Base-by-base conservation (phyloP, 1,140 invertebrate species). In the Periplaneta americana region DNA sequence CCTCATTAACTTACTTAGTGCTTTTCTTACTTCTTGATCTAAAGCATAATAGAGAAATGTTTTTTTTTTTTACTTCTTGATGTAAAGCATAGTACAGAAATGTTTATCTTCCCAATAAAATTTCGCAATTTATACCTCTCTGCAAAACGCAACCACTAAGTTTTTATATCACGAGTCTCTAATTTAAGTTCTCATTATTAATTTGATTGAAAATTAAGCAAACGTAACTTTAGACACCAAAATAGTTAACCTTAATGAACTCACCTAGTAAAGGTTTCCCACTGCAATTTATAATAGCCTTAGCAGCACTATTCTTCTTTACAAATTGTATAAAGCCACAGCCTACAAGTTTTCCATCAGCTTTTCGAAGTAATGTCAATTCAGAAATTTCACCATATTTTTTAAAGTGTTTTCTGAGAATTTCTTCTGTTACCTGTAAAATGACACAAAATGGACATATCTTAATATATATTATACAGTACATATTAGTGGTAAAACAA, bases 281-380 rank as follows among this genome's bases (percentile, higher is more conserved):
- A 88, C 95, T 95, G 34, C 92, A 92, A 84, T 93, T 90, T 81
- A 93, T 88, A 76, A 96, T 91, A 28, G 95, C 96, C 87, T 95
- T 95, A 22, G 93, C 92, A 22, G 96, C 95, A 89, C 93, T 92
- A 81, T 93, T 91, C 32, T 96, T 91, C 84, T 91, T 92, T 84
- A 92, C 91, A 86, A 93, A 97, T 85, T 96, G 93, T 34, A 97
- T 88, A 89, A 97, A 97, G 66, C 93, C 96, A 89, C 96, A 97
- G 13, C 96, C 96, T 34, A 95, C 92, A 15, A 94, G 87, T 86
- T 94, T 95, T 32, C 95, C 95, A 91, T 96, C 94, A 34, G 91
- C 88, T 85, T 94, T 95, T 84, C 92, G 93, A 17, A 97, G 88
- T 75, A 98, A 88, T 82, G 94, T 93, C 1, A 96, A 90, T 86